Base-by-base conservation (phyloP, 2,797 vertebrate genomes). In the Moxostoma hubbsi region DNA sequence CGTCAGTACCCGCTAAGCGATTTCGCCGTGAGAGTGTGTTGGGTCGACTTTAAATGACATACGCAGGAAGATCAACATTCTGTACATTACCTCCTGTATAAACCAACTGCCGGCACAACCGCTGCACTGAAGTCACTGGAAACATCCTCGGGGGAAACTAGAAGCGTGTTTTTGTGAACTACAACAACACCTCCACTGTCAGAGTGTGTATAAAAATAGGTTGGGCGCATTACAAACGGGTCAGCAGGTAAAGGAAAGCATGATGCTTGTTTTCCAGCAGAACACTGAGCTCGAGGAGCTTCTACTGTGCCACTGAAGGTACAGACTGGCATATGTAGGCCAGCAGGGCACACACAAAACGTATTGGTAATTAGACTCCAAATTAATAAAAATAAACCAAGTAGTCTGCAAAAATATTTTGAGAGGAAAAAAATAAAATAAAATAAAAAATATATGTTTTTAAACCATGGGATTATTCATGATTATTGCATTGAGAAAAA, bases 161-260 rank as follows among this genome's bases (percentile, higher is more conserved):
- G 71, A 24, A 36, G 46, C 46, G 3, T 61, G 50, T 10, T 47
- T 24, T 24, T 24, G 18, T 24, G 18, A 24, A 24, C 18, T 24
- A 24, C 18, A 24, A 24, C 18, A 24, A 24, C n/a, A 0, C 24
- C 13, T 51, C 9, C 16, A 0, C 12, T 43, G 51, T 24, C 18
- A 24, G 18, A 24, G 18, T 24, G 18, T 24, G 24, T n/a, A 36
- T 57, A 57, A 46, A 71, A 71, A 71, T 57, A 71, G 53, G 9
- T 53, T 45, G 12, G 68, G 43, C 12, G 50, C 24, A 54, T 64
- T 75, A 49, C 8, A 57, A 75, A 49, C 43, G 49, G 43, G 36
- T n/a, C 73, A 66, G 63, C 63, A 58, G 74, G 53, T 66, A 57
- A 67, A 58, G 53, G 63, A 67, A 50, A 18, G 24, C 63, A 18